Percentiles rank a stretch among this genome's conserved stretches.
Evolutionary conservation across 2,888 invertebrate species (phyloP).

Genomic region (Hyposoter didymator): DNA sequence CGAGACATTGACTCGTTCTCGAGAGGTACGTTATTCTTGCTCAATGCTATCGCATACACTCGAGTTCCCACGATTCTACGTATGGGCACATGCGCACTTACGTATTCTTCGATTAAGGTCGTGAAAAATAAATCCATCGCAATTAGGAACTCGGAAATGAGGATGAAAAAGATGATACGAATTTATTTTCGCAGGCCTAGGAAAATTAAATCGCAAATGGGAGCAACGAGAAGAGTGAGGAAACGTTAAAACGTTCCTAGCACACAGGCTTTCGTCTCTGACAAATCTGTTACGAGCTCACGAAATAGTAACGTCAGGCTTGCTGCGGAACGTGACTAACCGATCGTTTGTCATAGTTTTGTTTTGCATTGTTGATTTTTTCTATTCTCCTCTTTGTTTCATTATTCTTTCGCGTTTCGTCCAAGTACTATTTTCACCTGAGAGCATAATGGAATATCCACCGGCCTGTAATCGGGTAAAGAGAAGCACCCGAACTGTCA

Average conservation of each 20-base stretch:
- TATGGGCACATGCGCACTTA: constrained; percentile 44
- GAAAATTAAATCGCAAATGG: background rate
- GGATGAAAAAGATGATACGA: background rate
- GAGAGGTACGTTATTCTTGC: background rate
- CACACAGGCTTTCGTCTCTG: background rate
- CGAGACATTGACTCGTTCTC: background rate
- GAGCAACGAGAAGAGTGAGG: background rate
- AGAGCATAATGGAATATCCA: constrained; percentile 65
- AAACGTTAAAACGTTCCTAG: background rate
- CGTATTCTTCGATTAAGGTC: constrained; percentile 53
- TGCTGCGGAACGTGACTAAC: constrained; percentile 34
- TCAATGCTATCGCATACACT: constrained; percentile 26
- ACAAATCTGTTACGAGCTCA: background rate
- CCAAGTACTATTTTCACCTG: constrained; percentile 43
- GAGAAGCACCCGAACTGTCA: constrained; percentile 83
- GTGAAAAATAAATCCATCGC: constrained; percentile 25
- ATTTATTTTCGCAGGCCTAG: background rate
- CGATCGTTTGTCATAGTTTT: constrained; percentile 58
- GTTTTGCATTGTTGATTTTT: background rate
- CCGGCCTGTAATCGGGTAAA: constrained; percentile 82
- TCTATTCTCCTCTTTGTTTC: background rate
- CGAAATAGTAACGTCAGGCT: constrained; percentile 21
- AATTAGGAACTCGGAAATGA: background rate
- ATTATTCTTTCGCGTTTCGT: constrained; percentile 34
- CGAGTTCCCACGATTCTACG: background rate